Conservation (phyloP, 2,113 vertebrate genomes). For the Ahaetulla prasina region DNA sequence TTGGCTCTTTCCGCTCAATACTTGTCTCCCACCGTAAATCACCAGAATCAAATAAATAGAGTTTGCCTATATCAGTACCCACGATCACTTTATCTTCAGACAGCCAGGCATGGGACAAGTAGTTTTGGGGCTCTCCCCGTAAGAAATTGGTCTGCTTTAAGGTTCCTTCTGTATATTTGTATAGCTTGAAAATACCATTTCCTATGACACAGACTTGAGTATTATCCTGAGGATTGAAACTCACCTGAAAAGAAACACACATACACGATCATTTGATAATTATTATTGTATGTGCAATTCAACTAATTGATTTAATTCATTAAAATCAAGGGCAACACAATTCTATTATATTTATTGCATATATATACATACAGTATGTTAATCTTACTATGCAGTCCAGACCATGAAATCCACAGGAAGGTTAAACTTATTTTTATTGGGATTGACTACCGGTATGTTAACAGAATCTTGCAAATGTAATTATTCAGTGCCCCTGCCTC, state of each 20-base stretch:
- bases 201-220: conserved; percentile 85
- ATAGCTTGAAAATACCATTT: conserved; percentile 81
- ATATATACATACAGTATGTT: not conserved
- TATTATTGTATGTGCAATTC: not conserved
- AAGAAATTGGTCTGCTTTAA: conserved; percentile 82
- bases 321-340: not conserved
- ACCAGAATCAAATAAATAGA: conserved; percentile 83
- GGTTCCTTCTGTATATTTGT: conserved; percentile 78
- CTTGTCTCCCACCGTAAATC: conserved; percentile 78
- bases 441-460: not conserved
- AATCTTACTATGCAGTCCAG: not conserved
- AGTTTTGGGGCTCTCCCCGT: conserved; percentile 77
- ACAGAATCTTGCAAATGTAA: not conserved
- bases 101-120: conserved; percentile 86
- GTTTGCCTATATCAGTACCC: conserved; percentile 81
- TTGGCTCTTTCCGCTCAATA: conserved; percentile 57
- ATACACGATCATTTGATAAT: conserved; percentile 6
- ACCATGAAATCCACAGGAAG: not conserved
- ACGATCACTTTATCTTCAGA: conserved; percentile 75
- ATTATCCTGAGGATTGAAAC: conserved; percentile 87
- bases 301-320: not conserved
- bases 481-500: not conserved
- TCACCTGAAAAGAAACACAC: conserved; percentile 73
- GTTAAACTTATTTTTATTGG: not conserved
- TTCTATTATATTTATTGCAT: not conserved